Base-by-base conservation (phyloP, 2,797 vertebrate species). In the Trachurus trachurus region DNA sequence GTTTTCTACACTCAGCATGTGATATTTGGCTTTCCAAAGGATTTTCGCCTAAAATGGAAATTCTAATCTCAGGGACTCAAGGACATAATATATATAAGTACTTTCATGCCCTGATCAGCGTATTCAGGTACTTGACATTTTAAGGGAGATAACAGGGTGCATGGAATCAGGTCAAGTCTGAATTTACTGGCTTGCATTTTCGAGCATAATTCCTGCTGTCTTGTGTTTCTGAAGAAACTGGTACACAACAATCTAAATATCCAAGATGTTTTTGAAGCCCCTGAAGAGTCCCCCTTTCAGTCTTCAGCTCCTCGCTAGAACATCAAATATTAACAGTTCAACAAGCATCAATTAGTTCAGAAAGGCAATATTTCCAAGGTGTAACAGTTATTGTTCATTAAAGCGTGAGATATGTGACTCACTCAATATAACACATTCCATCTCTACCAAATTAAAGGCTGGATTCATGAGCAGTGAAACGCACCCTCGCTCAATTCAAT, bases 91-190 rank as follows among this genome's bases (percentile, higher is more conserved):
- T 88, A 87, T 91, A 91, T 81, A 83, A 91, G 89, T 84, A 89
- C 89, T 92, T 92, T 91, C 87, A 89, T 87, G 85, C 70, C 81
- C 86, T 88, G 88, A 91, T 93, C 91, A 92, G 91, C 85, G 65
- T 82, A 90, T 90, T 88, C 80, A 87, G 84, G 87, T 89, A 67
- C 92, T 92, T 94, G 92, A 94, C 93, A 94, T 94, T 94, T 93
- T 66, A 78, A 76, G 73, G 82, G 57, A 88, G 93, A 94, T 92
- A 92, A 88, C 82, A 49, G 59, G 49, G 77, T 66, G 87, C 72
- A 72, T 5, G 42, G 88, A 89, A 87, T 88, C 85, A 74, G 91
- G 92, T 91, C 88, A 86, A 84, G 77, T 73, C 64, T 69, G 80
- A 90, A 81, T 90, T 87, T 52, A 78, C 65, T 29, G 34, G 47